Percentiles rank a stretch among this genome's conserved stretches.
Evolutionary conservation across 2,113 vertebrate genomes (phyloP).

Genomic region (Anhinga anhinga): DNA sequence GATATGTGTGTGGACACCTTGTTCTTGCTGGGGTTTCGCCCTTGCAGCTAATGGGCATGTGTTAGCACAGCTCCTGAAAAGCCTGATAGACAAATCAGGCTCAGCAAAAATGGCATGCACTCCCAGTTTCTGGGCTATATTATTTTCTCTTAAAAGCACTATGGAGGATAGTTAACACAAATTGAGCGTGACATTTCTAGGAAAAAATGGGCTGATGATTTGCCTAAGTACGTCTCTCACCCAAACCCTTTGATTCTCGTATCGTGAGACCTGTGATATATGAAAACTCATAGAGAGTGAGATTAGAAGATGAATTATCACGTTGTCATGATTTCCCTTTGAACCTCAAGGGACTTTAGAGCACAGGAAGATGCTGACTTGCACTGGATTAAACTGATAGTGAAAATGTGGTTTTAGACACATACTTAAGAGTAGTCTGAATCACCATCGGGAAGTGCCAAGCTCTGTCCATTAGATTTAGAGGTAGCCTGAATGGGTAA

Average conservation of each 20-base stretch:
- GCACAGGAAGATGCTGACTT: constrained; percentile 32
- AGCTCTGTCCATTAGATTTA: not conserved
- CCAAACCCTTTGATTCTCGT: not conserved
- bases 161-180: not conserved
- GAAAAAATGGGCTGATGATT: not conserved
- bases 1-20: not conserved
- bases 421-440: not conserved
- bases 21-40: not conserved
- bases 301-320: not conserved
- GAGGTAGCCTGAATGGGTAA: not conserved
- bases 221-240: not conserved
- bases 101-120: not conserved
- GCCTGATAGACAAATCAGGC: not conserved
- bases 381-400: constrained; percentile 26
- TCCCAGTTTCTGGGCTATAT: not conserved
- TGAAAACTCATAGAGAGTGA: not conserved
- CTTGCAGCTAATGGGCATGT: not conserved
- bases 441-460: not conserved
- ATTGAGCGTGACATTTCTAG: not conserved
- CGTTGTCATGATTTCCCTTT: constrained; percentile 29
- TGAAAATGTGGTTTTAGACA: constrained; percentile 25
- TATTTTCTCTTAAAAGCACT: constrained; percentile 18
- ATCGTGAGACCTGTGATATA: not conserved
- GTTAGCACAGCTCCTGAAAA: not conserved
- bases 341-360: constrained; percentile 18